A percentile compares a stretch with the other conserved stretches of the same genome.
phyloP scores from a whole-genome alignment of 1,140 invertebrate genomes.

The silkworm (Bombyx mori) region DNA sequence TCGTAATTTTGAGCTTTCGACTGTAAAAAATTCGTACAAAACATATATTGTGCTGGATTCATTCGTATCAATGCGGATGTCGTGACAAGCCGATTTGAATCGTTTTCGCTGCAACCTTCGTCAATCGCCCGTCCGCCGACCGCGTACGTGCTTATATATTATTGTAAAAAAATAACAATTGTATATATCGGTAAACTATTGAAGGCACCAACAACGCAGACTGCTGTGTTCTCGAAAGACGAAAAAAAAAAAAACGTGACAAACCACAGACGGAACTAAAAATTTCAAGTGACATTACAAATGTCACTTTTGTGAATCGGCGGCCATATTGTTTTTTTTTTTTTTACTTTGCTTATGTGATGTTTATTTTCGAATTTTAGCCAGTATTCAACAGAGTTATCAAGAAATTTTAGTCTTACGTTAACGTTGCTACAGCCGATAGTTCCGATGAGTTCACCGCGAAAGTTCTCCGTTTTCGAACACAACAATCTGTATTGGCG shows the following conservation, averaged over 20 bases:
- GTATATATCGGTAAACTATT: slow-evolving; percentile 62
- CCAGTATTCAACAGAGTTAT: background rate
- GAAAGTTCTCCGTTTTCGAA: background rate
- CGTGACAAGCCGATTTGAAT: slow-evolving; percentile 47
- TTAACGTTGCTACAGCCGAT: background rate
- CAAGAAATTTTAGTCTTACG: background rate
- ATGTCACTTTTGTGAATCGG: no score
- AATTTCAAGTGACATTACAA: no score
- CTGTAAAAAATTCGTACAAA: slow-evolving; percentile 6
- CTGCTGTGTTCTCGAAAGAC: slow-evolving; percentile 22
- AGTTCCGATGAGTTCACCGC: background rate
- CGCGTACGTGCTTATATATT: slow-evolving; percentile 33
- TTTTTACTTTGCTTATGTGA: no score
- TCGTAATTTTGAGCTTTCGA: background rate
- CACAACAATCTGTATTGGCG: slow-evolving; percentile 3
- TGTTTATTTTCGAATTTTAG: background rate
- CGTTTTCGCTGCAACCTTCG: slow-evolving; percentile 16
- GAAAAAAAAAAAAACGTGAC: slow-evolving; percentile 1
- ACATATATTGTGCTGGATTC: slow-evolving; percentile 33
- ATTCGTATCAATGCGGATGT: slow-evolving; percentile 43
- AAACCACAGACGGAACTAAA: no score
- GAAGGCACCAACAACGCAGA: slow-evolving; percentile 41
- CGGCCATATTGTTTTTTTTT: no score
- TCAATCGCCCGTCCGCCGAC: slow-evolving; percentile 31
- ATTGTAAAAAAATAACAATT: slow-evolving; percentile 57